phyloP scores from a whole-genome alignment of 2,797 vertebrate genomes.

The Momotus momota region DNA sequence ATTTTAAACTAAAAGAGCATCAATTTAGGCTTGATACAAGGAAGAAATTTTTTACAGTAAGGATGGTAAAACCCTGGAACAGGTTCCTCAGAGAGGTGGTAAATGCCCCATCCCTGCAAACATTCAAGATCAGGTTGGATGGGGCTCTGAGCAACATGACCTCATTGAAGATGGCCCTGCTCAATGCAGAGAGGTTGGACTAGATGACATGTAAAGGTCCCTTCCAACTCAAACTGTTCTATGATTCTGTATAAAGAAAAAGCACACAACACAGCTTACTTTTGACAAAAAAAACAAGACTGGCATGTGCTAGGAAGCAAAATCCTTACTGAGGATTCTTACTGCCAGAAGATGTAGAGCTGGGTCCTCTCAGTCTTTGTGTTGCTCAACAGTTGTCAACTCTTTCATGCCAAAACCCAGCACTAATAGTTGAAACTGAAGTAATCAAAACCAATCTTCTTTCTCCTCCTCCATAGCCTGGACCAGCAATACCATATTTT shows the following conservation, averaged over 20 bases:
- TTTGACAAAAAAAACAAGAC: background rate
- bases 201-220: background rate
- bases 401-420: background rate
- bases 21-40: background rate
- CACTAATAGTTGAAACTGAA: background rate
- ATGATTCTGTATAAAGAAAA: background rate
- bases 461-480: background rate
- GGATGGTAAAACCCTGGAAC: background rate
- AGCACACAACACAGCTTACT: background rate
- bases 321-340: background rate
- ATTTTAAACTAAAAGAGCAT: background rate
- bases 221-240: background rate
- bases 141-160: background rate
- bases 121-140: background rate
- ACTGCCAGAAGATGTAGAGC: background rate
- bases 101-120: background rate
- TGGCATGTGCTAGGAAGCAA: background rate
- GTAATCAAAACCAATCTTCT: background rate
- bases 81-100: background rate
- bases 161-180: background rate
- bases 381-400: background rate
- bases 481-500: background rate
- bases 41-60: background rate
- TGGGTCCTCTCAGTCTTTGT: background rate
- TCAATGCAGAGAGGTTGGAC: background rate